Conservation (phyloP, 2,113 vertebrate genomes). For the Otis tarda region DNA sequence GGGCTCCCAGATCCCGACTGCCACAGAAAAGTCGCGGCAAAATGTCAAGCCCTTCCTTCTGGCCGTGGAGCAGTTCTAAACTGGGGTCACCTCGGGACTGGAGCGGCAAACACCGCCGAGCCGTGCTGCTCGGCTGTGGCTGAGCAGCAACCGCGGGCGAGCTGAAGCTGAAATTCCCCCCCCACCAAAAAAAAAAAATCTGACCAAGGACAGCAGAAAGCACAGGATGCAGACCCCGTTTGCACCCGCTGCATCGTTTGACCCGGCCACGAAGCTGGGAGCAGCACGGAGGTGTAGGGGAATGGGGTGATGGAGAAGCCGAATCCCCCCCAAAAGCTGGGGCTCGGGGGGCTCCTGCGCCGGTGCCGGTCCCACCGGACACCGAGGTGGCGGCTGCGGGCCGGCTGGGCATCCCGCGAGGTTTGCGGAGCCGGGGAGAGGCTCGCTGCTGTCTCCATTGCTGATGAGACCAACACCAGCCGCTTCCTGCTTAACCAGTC, state of each 20-base stretch:
- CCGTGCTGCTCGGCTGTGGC: neutral
- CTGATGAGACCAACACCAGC: neutral
- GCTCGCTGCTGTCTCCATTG: neutral
- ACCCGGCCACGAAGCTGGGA: rapidly evolving
- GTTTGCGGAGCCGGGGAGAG: neutral
- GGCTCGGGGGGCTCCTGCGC: neutral
- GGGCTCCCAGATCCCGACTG: neutral
- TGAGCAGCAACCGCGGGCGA: neutral
- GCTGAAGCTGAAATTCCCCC: neutral
- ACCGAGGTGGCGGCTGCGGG: neutral
- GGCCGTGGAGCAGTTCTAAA: neutral
- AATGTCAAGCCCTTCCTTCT: neutral
- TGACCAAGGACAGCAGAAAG: neutral
- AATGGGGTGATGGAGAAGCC: neutral
- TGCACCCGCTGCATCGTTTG: rapidly evolving
- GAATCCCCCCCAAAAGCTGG: rapidly evolving
- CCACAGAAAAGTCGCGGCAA: neutral
- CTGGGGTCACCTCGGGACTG: neutral
- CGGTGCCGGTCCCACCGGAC: neutral
- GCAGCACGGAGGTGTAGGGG: neutral
- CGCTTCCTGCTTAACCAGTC: constrained; percentile 40
- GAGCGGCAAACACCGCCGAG: neutral
- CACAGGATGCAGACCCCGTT: rapidly evolving
- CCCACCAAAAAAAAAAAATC: rapidly evolving
- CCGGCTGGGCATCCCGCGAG: rapidly evolving